Conservation (phyloP, 2,797 vertebrate genomes). For the Saxicola maurus region DNA sequence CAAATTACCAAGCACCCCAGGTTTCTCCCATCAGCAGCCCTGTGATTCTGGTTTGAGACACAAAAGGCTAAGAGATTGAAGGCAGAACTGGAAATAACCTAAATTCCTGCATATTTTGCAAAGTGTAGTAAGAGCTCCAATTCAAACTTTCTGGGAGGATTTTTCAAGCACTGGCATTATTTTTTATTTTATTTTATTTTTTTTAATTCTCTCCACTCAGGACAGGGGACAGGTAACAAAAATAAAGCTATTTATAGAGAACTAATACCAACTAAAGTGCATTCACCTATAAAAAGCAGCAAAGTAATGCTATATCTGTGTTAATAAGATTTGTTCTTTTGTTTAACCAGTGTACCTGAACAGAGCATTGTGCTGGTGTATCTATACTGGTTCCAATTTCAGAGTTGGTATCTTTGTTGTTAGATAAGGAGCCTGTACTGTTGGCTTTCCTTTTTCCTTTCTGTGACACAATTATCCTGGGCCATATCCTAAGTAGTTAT, state of each 20-base stretch:
- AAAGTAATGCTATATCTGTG: not conserved
- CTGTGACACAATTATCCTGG: not conserved
- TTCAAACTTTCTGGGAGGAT: not conserved
- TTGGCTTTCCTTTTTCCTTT: not conserved
- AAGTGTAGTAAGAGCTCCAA: not conserved
- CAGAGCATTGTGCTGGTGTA: not conserved
- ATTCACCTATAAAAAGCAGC: not conserved
- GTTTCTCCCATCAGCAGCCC: not conserved
- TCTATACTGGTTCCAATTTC: not conserved
- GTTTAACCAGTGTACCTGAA: not conserved
- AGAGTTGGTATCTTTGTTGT: not conserved
- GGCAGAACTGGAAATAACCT: not conserved
- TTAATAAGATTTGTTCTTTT: not conserved
- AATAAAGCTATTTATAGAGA: not conserved
- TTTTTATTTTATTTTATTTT: not conserved
- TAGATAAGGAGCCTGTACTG: not conserved
- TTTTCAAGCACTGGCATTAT: not conserved
- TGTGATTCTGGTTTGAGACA: not conserved
- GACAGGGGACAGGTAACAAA: not conserved
- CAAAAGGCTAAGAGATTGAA: not conserved
- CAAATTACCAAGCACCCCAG: rapidly evolving
- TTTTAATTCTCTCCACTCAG: rapidly evolving
- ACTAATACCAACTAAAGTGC: not conserved
- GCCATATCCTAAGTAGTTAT: not conserved
- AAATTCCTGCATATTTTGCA: not conserved